Evolutionary conservation across 2,888 invertebrate genomes (phyloP).

Genomic region (Phymatocera aterrima): DNA sequence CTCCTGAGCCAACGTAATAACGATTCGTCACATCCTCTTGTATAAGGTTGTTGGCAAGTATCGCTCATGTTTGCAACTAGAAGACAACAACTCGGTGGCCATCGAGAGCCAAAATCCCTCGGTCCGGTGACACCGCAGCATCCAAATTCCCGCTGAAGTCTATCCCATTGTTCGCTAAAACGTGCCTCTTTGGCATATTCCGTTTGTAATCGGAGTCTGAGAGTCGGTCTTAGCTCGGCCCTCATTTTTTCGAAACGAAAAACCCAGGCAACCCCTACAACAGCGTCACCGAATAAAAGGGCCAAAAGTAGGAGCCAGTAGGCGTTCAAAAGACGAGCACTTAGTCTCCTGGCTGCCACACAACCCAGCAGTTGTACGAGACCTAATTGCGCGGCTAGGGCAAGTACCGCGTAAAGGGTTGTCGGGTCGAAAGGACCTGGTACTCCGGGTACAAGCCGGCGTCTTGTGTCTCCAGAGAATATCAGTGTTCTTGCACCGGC

Average conservation of each 20-base stretch:
- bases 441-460: conserved; percentile 84
- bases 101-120: conserved; percentile 66
- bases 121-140: conserved; percentile 89
- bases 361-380: conserved; percentile 87
- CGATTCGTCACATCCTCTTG: conserved; percentile 83
- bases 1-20: conserved; percentile 85
- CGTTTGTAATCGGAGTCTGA: conserved; percentile 79
- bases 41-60: conserved; percentile 66
- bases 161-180: conserved; percentile 87
- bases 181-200: conserved; percentile 85
- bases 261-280: conserved; percentile 91
- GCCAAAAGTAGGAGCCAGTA: conserved; percentile 89
- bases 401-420: conserved; percentile 90
- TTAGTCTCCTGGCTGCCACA: conserved; percentile 87
- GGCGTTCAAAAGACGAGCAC: conserved; percentile 87
- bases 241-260: conserved; percentile 87
- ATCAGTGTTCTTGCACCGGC: conserved; percentile 84
- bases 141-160: conserved; percentile 83
- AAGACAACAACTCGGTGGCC: conserved; percentile 70
- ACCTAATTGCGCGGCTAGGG: conserved; percentile 84
- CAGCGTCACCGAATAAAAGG: conserved; percentile 88
- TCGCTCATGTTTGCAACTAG: conserved; percentile 57
- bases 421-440: conserved; percentile 86
- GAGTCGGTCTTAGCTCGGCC: conserved; percentile 83
- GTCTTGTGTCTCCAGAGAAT: conserved; percentile 81